These are phyloP conservation scores for Heliocidaris erythrogramma DNA, from an alignment of 35 echinoderm and acorn worm species.

Conservation along the genomic window DNA sequence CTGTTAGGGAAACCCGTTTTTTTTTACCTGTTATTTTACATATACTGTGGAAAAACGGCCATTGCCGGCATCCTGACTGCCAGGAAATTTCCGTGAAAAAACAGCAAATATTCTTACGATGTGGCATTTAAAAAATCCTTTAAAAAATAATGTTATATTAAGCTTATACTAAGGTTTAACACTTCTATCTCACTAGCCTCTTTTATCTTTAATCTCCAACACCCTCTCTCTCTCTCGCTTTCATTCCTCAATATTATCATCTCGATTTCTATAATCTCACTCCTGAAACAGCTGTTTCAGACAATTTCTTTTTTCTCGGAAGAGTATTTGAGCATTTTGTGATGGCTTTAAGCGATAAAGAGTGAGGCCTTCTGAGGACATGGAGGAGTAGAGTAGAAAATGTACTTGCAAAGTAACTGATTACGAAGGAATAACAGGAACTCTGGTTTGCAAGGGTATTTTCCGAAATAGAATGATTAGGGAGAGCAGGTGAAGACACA, in stretches of 20 bases:
- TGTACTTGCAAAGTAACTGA: background rate
- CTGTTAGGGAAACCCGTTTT: too few species aligned
- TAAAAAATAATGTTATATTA: too few species aligned
- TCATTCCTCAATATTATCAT: background rate
- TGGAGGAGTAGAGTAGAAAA: background rate
- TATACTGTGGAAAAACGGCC: too few species aligned
- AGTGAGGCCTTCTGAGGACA: background rate
- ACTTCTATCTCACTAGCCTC: background rate
- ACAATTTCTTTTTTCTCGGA: constrained; percentile 10
- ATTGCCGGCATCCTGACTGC: too few species aligned
- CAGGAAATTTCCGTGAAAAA: too few species aligned
- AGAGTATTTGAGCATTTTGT: background rate
- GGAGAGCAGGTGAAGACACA: background rate
- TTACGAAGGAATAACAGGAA: background rate
- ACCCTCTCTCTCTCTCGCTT: background rate
- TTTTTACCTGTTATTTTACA: too few species aligned
- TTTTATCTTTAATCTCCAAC: background rate
- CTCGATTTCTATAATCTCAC: background rate
- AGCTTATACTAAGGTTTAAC: too few species aligned
- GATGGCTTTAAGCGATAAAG: constrained; percentile 9
- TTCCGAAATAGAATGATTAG: constrained; percentile 5
- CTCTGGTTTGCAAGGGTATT: background rate
- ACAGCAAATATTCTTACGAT: too few species aligned
- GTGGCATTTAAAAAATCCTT: too few species aligned
- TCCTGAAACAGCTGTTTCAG: background rate